Conservation (phyloP, 1,140 invertebrate species). For the Macrostomum lignano region DNA sequence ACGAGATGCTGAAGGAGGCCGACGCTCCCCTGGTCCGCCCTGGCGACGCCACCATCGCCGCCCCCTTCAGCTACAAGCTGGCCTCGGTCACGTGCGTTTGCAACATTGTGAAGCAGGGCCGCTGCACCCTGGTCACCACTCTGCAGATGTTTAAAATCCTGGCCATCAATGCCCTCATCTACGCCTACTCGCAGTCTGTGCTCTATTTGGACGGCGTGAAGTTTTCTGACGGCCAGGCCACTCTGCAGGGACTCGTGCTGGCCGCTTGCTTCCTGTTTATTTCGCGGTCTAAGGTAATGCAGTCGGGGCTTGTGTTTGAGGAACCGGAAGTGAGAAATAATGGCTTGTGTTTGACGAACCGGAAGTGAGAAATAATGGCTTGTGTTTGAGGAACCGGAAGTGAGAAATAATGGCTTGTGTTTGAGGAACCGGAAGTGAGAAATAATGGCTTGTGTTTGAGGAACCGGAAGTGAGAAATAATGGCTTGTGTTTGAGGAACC, state of each 20-base stretch:
- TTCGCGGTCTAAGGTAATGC: constrained; percentile 4
- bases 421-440: too few relatives aligned
- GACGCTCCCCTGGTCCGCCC: constrained; percentile 59
- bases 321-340: too few relatives aligned
- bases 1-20: constrained; percentile 33
- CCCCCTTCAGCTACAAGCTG: constrained; percentile 86
- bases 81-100: constrained; percentile 46
- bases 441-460: too few relatives aligned
- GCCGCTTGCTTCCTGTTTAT: constrained; percentile 5
- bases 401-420: too few relatives aligned
- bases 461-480: too few relatives aligned
- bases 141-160: constrained; percentile 99
- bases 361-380: too few relatives aligned
- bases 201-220: constrained; percentile 90
- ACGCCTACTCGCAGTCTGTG: constrained; percentile 92
- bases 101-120: constrained; percentile 90
- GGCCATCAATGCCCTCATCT: constrained; percentile 80
- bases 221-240: constrained; percentile 84
- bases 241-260: constrained; percentile 38
- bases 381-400: too few relatives aligned
- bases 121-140: constrained; percentile 90
- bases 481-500: too few relatives aligned
- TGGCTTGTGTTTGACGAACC: too few relatives aligned
- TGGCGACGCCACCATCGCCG: constrained; percentile 91
- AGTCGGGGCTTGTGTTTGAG: too few relatives aligned